Base-by-base conservation (phyloP, 2,797 vertebrate genomes). In the Lerista edwardsae region DNA sequence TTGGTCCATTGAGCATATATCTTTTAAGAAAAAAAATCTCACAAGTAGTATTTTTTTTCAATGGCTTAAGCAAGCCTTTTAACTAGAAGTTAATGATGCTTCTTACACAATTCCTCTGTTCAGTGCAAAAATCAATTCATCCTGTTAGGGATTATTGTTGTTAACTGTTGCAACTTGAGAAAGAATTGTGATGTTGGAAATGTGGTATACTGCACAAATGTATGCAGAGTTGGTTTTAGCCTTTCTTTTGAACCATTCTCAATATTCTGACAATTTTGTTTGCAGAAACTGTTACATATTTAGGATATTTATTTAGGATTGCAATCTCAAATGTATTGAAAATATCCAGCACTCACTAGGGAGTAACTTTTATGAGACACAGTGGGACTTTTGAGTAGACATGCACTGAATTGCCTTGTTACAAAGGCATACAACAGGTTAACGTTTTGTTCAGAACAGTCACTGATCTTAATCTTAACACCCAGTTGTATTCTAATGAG, bases 71-170 rank as follows among this genome's bases (percentile, higher is more conserved):
- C 36, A 69, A n/a, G 65, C 82, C 82, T 82, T 87, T 61, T 73
- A 64, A 69, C 61, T 36, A 8, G 23, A 34, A 29, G 3, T 11
- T 31, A 84, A 67, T 86, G 36, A 2, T 82, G 88, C 11, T 3
- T 6, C 47, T 86, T 79, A 0, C 0, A 36, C 68, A 84, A 75
- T 39, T 83, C 41, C 39, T 3, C 83, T 44, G 1, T 59, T 82
- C 68, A 17, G n/a, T 84, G 17, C 23, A 77, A 88, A 79, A 77
- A 51, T 78, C 81, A 55, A 79, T 86, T 69, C 39, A 15, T n/a
- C 5, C 39, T 12, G n/a, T 19, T 14, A 71, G 34, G 39, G 25
- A 51, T 41, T 79, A 1, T 41, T n/a, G n/a, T n/a, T 85, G 23
- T 9, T 89, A 41, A 51, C 41, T 47, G 61, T 2, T 75, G 71